These are phyloP conservation scores for Bombyx mandarina DNA, from an alignment of 1,140 invertebrate genomes.

Conservation along the genomic window DNA sequence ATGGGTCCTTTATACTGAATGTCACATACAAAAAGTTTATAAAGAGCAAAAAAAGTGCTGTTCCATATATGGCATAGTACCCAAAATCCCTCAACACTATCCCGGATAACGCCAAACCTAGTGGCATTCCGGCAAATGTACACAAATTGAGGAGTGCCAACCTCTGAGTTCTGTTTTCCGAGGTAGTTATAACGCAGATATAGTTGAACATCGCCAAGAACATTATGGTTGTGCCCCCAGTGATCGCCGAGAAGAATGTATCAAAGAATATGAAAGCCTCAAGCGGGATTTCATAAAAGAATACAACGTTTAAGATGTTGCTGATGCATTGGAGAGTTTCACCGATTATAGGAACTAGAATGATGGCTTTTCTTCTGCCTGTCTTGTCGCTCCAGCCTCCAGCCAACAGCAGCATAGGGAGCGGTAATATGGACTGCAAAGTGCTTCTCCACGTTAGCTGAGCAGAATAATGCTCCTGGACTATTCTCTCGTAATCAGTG, in stretches of 20 bases:
- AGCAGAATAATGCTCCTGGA: too few species aligned
- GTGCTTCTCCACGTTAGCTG: too few species aligned
- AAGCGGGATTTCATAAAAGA: too few species aligned
- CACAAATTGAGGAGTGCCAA: conserved; percentile 83
- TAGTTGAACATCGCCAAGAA: neutral
- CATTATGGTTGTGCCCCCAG: neutral
- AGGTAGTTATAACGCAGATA: neutral
- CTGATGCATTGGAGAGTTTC: conserved; percentile 40
- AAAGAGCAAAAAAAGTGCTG: too few species aligned
- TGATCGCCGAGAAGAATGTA: neutral
- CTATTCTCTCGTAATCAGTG: too few species aligned
- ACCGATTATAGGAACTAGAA: conserved; percentile 60
- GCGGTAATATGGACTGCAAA: too few species aligned
- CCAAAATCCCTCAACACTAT: neutral
- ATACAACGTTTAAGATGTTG: conserved; percentile 41
- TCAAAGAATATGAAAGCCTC: too few species aligned
- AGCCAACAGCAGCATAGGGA: too few species aligned
- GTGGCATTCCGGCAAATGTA: neutral
- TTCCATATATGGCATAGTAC: neutral
- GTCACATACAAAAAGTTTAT: too few species aligned
- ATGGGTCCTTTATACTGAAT: too few species aligned
- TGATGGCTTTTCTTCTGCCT: too few species aligned
- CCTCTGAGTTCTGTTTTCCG: conserved; percentile 81
- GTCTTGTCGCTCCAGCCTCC: too few species aligned
- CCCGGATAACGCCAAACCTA: neutral